phyloP scores from a whole-genome alignment of 92 coral and sea anemone species.

The Hydrozoanthus gracilis region DNA sequence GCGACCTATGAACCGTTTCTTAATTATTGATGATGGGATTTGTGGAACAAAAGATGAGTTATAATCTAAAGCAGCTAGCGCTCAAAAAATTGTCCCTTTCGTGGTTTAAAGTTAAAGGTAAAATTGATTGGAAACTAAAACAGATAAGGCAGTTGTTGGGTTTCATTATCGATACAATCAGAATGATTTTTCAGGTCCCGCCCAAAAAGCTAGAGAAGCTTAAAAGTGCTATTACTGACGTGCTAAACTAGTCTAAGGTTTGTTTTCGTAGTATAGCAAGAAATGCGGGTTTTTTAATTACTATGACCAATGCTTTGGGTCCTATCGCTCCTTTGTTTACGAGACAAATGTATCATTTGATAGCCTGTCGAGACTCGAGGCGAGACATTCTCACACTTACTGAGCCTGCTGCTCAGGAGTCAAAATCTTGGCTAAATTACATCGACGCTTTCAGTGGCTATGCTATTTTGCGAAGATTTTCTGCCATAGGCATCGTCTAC shows the following conservation, averaged over 20 bases:
- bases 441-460: slow-evolving; percentile 12
- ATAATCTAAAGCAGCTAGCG: no score
- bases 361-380: not conserved
- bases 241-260: slow-evolving; percentile 1
- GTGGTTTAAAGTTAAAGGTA: no score
- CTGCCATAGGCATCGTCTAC: slow-evolving; percentile 22
- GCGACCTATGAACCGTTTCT: not conserved
- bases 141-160: no score
- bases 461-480: not conserved
- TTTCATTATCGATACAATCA: no score
- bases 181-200: slow-evolving; percentile 55
- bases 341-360: slow-evolving; percentile 38
- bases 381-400: not conserved
- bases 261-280: slow-evolving; percentile 28
- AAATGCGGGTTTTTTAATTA: slow-evolving; percentile 32
- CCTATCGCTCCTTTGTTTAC: slow-evolving; percentile 47
- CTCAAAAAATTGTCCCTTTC: no score
- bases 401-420: not conserved
- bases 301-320: slow-evolving; percentile 55
- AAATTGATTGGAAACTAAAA: no score
- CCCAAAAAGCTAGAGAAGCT: slow-evolving; percentile 29
- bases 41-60: no score
- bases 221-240: slow-evolving; percentile 22
- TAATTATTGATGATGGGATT: no score
- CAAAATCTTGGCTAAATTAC: not conserved